Conservation (phyloP, 2,113 vertebrate species). For the Tragelaphus buxtoni region DNA sequence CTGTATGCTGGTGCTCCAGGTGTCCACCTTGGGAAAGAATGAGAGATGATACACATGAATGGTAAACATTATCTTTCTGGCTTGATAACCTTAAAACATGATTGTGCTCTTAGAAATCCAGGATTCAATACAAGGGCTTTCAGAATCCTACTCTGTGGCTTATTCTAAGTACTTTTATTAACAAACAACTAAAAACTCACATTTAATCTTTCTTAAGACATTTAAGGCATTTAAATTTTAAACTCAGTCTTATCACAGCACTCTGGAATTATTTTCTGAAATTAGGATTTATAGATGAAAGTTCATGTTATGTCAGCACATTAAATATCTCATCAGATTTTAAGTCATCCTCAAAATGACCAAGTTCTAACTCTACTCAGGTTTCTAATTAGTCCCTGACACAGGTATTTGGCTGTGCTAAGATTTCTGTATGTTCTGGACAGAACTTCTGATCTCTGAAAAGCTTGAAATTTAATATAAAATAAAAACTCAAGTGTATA, state of each 20-base stretch:
- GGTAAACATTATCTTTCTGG: background rate
- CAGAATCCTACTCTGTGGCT: background rate
- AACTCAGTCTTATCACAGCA: background rate
- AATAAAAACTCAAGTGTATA: background rate
- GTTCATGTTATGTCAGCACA: background rate
- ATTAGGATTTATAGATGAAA: background rate
- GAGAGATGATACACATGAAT: background rate
- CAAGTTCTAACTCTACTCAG: background rate
- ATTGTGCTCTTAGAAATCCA: background rate
- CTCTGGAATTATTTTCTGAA: background rate
- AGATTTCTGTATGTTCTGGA: background rate
- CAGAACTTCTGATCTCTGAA: background rate
- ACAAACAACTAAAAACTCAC: background rate
- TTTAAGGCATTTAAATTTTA: background rate
- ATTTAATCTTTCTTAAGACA: background rate
- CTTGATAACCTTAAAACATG: background rate
- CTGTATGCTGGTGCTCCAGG: no score
- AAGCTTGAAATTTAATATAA: background rate
- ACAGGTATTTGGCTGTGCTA: background rate
- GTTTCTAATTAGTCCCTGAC: background rate
- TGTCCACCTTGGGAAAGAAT: background rate
- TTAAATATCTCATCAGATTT: background rate
- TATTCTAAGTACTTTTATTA: background rate
- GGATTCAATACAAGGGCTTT: background rate
- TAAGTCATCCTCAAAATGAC: background rate